Percentiles rank a stretch among this genome's conserved stretches.
phyloP scores from a whole-genome alignment of 23 tunicate genomes.

The Ascidia mentula region DNA sequence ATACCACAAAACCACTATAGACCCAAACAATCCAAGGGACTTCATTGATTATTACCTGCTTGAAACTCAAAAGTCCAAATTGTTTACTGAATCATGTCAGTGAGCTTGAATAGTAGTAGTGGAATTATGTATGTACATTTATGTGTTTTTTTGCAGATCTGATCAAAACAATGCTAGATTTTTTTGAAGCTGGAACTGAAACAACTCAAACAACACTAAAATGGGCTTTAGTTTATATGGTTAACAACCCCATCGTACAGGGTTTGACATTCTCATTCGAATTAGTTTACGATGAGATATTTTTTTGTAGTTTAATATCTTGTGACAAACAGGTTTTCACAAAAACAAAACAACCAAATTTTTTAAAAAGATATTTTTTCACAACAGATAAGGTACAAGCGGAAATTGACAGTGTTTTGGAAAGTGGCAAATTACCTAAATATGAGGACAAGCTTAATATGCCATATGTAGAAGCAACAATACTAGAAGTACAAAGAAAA shows the following conservation, averaged over 20 bases:
- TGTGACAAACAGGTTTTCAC: too few species aligned
- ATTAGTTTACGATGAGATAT: not conserved
- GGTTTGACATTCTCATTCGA: not conserved
- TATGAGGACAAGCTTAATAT: slow-evolving; percentile 22
- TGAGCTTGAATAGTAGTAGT: not conserved
- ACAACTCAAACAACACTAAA: slow-evolving; percentile 11
- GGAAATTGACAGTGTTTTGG: slow-evolving; percentile 21
- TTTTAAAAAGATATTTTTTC: too few species aligned
- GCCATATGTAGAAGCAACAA: slow-evolving; percentile 31
- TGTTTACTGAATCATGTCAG: not conserved
- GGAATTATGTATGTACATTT: not conserved
- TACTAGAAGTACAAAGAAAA: slow-evolving; percentile 30
- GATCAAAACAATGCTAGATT: not conserved
- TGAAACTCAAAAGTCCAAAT: not conserved
- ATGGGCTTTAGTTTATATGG: slow-evolving; percentile 21
- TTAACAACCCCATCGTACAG: slow-evolving; percentile 19
- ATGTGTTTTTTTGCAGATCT: not conserved
- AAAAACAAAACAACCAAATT: too few species aligned
- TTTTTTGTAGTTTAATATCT: too few species aligned
- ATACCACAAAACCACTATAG: not conserved
- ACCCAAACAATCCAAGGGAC: slow-evolving; percentile 20
- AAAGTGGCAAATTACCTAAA: not conserved
- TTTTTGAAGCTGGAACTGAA: slow-evolving; percentile 32
- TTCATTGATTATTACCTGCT: slow-evolving; percentile 22
- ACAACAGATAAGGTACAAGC: slow-evolving; percentile 23